Conservation (phyloP, 2,888 invertebrate species). For the Synanthedon andrenaeformis region DNA sequence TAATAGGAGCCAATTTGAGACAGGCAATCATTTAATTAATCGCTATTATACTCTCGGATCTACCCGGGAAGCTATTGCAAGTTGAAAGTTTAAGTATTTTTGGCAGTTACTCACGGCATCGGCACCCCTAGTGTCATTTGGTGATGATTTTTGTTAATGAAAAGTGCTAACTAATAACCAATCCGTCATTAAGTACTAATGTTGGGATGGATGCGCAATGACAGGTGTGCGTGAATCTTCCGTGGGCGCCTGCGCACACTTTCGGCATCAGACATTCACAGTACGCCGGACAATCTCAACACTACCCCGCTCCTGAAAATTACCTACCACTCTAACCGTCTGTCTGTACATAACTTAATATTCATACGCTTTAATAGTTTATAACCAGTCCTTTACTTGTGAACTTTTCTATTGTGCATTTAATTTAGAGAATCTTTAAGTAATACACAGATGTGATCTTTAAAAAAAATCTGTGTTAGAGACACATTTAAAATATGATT, state of each 20-base stretch:
- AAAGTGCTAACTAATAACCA: too few relatives aligned
- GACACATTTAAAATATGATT: too few relatives aligned
- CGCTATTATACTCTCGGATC: too few relatives aligned
- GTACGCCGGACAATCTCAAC: conserved; percentile 69
- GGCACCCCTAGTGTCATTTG: too few relatives aligned
- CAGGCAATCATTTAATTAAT: too few relatives aligned
- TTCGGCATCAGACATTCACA: conserved; percentile 84
- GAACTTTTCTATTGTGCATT: conserved; percentile 12
- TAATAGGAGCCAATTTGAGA: too few relatives aligned
- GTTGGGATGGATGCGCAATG: conserved; percentile 18
- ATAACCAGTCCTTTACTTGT: conserved; percentile 7
- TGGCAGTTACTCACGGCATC: too few relatives aligned
- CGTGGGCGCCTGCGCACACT: conserved; percentile 77
- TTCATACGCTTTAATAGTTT: conserved; percentile 15
- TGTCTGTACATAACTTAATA: conserved; percentile 27
- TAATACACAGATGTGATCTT: not conserved
- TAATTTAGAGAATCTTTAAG: conserved; percentile 9
- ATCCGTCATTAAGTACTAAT: conserved; percentile 9
- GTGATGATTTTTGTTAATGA: too few relatives aligned
- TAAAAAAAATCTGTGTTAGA: too few relatives aligned
- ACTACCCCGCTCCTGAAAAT: conserved; percentile 52
- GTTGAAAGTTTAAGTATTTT: too few relatives aligned
- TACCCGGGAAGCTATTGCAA: too few relatives aligned
- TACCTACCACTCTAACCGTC: conserved; percentile 34
- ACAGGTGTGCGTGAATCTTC: conserved; percentile 69